Evolutionary conservation across 2,888 invertebrate genomes (phyloP).

Genomic region (Andrena bicolor): DNA sequence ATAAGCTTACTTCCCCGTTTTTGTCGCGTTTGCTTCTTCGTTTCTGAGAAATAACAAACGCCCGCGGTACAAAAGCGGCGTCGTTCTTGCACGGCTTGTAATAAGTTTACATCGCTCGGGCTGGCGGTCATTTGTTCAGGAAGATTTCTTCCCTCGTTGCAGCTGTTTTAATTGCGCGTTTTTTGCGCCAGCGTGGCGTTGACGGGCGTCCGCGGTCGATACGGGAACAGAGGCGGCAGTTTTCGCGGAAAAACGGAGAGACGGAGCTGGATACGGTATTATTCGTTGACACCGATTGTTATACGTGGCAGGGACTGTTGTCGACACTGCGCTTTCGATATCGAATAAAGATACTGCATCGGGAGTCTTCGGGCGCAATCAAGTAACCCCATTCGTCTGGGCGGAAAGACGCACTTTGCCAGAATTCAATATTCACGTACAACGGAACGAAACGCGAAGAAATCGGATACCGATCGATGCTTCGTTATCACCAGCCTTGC

Average conservation of each 20-base stretch:
- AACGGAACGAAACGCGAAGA: too few relatives aligned
- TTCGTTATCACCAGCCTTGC: too few relatives aligned
- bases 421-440: too few relatives aligned
- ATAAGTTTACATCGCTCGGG: background rate
- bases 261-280: background rate
- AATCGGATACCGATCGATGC: too few relatives aligned
- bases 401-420: too few relatives aligned
- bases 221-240: background rate
- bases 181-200: background rate
- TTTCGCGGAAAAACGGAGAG: slow-evolving; percentile 1
- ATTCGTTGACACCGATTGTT: background rate
- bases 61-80: background rate
- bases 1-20: too few relatives aligned
- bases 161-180: slow-evolving; percentile 32
- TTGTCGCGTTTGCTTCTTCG: too few relatives aligned
- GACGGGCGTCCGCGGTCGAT: background rate
- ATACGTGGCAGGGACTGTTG: background rate
- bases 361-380: background rate
- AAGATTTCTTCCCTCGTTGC: slow-evolving; percentile 2
- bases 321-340: background rate
- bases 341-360: background rate
- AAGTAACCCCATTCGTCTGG: too few relatives aligned
- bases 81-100: background rate
- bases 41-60: too few relatives aligned
- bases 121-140: background rate